Evolutionary conservation across 1,140 invertebrate genomes (phyloP), one percentile per base, ranked within the genome.

Genomic region (Portunus trituberculatus): DNA sequence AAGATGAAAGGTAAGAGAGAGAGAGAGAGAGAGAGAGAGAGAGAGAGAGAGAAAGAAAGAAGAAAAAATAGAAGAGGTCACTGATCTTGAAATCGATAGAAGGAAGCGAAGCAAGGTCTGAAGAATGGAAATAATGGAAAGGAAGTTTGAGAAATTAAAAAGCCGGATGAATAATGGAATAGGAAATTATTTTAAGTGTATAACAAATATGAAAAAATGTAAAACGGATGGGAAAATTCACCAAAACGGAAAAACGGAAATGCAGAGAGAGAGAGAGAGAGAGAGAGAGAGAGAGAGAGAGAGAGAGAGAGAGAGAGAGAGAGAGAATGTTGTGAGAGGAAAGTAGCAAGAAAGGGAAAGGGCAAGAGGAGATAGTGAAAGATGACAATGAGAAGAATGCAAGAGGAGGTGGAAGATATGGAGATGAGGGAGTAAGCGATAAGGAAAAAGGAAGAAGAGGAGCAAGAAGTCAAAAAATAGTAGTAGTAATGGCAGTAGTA

Each of bases 31-130:
- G 16, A 59, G 52, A 59, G 52, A 59, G 20, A 20, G 52, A 20
- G n/a, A n/a, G n/a, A 76, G 67, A n/a, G 25, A 76, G 16, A n/a
- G 67, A 7, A 8, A 76, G 67, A 25, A 8, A n/a, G 25, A 76
- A n/a, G 16, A 1, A 76, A 76, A n/a, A 76, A 76, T n/a, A 76
- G 25, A 76, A 76, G 25, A 76, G 67, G 67, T 25, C 20, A 76
- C 67, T 76, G 67, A 76, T n/a, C 67, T 76, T n/a, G 67, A n/a
- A 76, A 76, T 76, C 67, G 67, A 76, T 76, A 76, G 67, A 7
- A 76, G 67, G n/a, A 76, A n/a, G n/a, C 25, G 67, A 76, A 20
- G 67, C 20, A 76, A 20, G n/a, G 67, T 76, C 67, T 76, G 20
- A 76, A n/a, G 25, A 76, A 76, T n/a, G 67, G 25, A 76, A 76